Conservation (phyloP, 2,797 vertebrate species). For the Chrysocyon brachyurus region DNA sequence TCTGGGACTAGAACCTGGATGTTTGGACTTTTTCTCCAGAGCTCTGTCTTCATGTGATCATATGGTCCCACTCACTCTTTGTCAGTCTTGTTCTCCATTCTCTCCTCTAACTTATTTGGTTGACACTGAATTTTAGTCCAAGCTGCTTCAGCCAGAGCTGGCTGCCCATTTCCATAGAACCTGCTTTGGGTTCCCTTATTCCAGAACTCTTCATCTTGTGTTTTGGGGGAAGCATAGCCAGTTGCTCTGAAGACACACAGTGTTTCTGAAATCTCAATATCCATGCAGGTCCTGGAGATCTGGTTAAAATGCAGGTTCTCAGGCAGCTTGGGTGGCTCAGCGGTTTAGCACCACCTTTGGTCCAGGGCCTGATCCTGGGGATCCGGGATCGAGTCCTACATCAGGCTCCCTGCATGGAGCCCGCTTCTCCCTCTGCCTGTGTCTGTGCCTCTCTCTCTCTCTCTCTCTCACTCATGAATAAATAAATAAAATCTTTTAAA, state of each 20-base stretch:
- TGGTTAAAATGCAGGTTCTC: neutral
- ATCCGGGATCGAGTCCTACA: too few relatives aligned
- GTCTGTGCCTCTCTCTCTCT: too few relatives aligned
- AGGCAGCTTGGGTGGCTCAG: too few relatives aligned
- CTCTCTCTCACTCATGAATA: too few relatives aligned
- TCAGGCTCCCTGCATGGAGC: too few relatives aligned
- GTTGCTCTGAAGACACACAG: neutral
- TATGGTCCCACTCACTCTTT: neutral
- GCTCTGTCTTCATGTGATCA: neutral
- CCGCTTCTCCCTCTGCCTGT: too few relatives aligned
- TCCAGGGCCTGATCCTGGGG: too few relatives aligned
- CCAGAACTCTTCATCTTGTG: neutral
- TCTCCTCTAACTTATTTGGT: neutral
- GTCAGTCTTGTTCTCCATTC: neutral
- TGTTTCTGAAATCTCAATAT: neutral
- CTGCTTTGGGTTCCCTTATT: neutral
- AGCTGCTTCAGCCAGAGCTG: neutral
- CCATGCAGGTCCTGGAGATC: neutral
- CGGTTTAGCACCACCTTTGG: too few relatives aligned
- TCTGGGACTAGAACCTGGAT: neutral
- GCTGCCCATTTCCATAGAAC: neutral
- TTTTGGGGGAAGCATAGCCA: neutral
- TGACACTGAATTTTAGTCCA: neutral
- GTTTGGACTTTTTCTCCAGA: neutral
- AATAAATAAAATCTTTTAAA: too few relatives aligned